phyloP scores from a whole-genome alignment of 1,140 invertebrate species.

The Drosophila fuyamai region DNA sequence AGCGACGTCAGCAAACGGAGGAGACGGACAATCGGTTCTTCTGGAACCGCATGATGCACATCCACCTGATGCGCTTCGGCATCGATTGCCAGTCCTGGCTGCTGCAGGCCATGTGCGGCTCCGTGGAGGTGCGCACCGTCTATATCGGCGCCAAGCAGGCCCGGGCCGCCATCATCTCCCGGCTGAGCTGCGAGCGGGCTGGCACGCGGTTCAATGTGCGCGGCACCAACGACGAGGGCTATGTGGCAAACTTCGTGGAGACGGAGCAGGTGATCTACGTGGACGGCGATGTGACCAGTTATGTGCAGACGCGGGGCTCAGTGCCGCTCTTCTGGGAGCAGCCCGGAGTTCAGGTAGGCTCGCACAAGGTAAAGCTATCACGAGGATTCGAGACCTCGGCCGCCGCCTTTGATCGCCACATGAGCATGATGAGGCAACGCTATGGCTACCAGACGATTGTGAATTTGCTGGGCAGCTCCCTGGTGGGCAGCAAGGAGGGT shows the following conservation, averaged over 20 bases:
- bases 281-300: conserved; percentile 94
- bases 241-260: conserved; percentile 99
- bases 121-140: conserved; percentile 97
- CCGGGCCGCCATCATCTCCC: conserved; percentile 96
- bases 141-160: conserved; percentile 97
- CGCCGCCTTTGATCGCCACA: conserved; percentile 96
- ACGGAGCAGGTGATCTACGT: conserved; percentile 98
- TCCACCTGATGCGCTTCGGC: conserved; percentile 95
- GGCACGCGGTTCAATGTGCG: conserved; percentile 98
- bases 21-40: conserved; percentile 98
- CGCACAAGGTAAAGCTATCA: conserved; percentile 99
- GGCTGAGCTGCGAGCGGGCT: conserved; percentile 98
- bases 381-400: conserved; percentile 96
- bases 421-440: conserved; percentile 93
- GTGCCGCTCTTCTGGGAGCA: conserved; percentile 99
- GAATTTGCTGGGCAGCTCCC: conserved; percentile 95
- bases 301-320: conserved; percentile 96
- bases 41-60: conserved; percentile 97
- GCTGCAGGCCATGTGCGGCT: conserved; percentile 97
- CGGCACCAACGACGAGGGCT: conserved; percentile 99
- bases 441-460: conserved; percentile 97
- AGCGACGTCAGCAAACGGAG: conserved; percentile 91
- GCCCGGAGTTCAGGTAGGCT: conserved; percentile 99
- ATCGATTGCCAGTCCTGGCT: conserved; percentile 95
- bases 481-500: conserved; percentile 97